Evolutionary conservation across 2,113 vertebrate species (phyloP), one percentile per base, ranked within the genome.

Genomic region (Poecile atricapillus): DNA sequence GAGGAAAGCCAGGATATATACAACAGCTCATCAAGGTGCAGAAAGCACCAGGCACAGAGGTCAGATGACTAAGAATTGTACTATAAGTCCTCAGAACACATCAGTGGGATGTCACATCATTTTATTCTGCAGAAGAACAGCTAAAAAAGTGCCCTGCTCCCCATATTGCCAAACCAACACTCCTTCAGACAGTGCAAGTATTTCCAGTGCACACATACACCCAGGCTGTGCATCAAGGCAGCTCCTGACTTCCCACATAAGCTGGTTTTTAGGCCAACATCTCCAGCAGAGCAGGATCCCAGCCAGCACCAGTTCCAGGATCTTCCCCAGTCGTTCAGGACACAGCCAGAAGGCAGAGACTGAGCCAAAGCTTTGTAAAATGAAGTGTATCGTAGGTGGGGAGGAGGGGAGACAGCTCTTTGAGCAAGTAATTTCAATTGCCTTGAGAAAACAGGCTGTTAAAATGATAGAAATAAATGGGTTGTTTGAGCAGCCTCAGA

Each of bases 401-500:
- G 60, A 92, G 83, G 73, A 94, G 43, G 59, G 39, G 73, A 95
- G 30, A 44, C 39, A 78, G 64, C 71, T 87, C 86, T 92, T 80
- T 53, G 30, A 85, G 79, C 37, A 76, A 95, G 64, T 87, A 27
- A 90, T 92, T 94, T 89, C 68, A 92, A 81, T 33, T 89, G 91
- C 86, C 60, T 94, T 70, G 50, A 86, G 86, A 94, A 95, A 96
- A 94, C 47, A 94, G 35, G 80, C 50, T 89, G 76, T 90, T 96
- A 83, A 96, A 96, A 81, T 87, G 76, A 96, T 75, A 76, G 83
- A 93, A 95, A 87, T 92, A 93, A 93, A 93, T 92, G 46, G 49
- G 63, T 73, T 95, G 49, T 56, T 95, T 76, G 35, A 94, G 80
- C 79, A 89, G 92, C 56, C 60, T 67, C 60, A 31, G 59, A 94